Evolutionary conservation across 2,113 vertebrate species (phyloP).

Genomic region (Cyanistes caeruleus): DNA sequence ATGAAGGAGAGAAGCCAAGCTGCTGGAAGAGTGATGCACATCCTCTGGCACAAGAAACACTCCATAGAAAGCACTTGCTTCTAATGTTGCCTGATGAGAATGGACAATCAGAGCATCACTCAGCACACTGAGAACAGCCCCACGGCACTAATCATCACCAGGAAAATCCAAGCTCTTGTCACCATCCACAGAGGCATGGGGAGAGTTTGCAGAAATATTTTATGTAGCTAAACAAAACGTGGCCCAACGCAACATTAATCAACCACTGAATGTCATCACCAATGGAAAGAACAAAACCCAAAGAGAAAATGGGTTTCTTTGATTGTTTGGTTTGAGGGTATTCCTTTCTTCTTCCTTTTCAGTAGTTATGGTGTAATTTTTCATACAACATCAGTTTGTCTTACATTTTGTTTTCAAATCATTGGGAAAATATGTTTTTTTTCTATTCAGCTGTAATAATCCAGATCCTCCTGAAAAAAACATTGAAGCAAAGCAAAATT

Average conservation of each 20-base stretch:
- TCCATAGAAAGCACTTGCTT: not conserved
- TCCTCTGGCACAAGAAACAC: not conserved
- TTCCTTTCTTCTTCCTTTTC: conserved; percentile 2
- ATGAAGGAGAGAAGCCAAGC: not conserved
- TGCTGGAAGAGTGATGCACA: not conserved
- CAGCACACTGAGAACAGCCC: not conserved
- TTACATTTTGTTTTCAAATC: conserved; percentile 6
- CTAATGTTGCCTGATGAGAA: not conserved
- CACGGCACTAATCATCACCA: not conserved
- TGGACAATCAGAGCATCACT: conserved; percentile 9
- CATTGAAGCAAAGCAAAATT: not conserved
- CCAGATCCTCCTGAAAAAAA: not conserved
- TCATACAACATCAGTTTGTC: not conserved
- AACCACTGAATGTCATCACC: not conserved
- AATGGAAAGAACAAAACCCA: not conserved
- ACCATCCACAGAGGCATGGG: not conserved
- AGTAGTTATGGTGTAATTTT: not conserved
- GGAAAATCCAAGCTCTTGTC: not conserved
- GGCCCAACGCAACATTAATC: not conserved
- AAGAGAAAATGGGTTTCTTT: not conserved
- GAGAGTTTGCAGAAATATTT: not conserved
- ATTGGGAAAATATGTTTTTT: not conserved
- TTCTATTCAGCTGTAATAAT: not conserved
- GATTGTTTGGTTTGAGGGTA: not conserved
- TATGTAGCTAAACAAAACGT: not conserved